These are phyloP conservation scores for Leptobrachium ailaonicum DNA, from an alignment of 2,113 vertebrate genomes.

Conservation along the genomic window DNA sequence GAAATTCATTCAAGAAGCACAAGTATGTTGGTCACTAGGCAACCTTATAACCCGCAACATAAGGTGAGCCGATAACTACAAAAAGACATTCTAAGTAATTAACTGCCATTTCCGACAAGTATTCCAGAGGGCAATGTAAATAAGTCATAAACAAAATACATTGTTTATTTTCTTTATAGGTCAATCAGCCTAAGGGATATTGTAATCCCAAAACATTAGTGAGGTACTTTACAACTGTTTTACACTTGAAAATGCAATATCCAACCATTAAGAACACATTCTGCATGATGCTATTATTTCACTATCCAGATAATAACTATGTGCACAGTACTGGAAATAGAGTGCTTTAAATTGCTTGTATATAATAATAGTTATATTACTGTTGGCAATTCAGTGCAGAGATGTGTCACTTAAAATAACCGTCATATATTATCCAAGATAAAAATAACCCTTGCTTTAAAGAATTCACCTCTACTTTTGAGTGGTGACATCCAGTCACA, in stretches of 20 bases:
- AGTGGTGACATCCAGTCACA: no score
- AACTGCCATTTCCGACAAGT: neutral
- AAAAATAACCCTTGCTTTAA: no score
- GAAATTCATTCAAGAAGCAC: neutral
- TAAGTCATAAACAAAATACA: neutral
- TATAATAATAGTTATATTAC: neutral
- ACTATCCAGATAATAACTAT: neutral
- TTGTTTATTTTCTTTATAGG: slow-evolving; percentile 2
- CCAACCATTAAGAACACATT: neutral
- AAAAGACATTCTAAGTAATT: neutral
- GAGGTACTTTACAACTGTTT: neutral
- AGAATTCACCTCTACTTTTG: no score
- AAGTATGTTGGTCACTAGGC: neutral
- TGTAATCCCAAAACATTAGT: neutral
- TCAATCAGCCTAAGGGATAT: neutral
- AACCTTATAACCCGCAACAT: neutral
- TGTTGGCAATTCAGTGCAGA: neutral
- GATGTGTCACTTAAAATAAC: neutral
- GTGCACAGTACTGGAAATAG: neutral
- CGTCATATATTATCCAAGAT: no score
- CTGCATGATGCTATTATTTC: neutral
- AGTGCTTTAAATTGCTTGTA: neutral
- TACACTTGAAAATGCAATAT: neutral
- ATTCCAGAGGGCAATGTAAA: neutral
- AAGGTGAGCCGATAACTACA: neutral